Percentiles rank a stretch among this genome's conserved stretches.
These are phyloP conservation scores for Drosophila littoralis DNA, from an alignment of 1,140 invertebrate genomes.

Conservation along the genomic window DNA sequence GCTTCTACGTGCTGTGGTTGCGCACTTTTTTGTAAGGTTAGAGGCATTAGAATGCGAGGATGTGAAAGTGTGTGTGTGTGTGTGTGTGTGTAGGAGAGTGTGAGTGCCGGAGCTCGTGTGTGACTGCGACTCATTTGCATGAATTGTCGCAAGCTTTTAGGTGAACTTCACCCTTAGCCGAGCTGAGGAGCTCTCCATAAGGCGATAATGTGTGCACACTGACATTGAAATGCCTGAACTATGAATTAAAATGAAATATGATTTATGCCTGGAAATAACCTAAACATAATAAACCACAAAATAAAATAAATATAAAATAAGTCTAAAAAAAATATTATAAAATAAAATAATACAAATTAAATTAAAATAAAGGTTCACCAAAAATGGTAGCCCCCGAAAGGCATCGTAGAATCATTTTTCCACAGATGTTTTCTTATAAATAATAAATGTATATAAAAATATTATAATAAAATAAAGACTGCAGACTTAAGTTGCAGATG, in stretches of 20 bases:
- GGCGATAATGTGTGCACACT: constrained; percentile 59
- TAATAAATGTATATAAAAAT: too few relatives aligned
- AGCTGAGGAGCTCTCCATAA: constrained; percentile 12
- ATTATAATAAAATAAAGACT: too few relatives aligned
- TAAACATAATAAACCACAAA: too few relatives aligned
- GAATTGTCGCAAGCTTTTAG: constrained; percentile 80
- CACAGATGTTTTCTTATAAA: too few relatives aligned
- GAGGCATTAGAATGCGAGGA: constrained; percentile 41
- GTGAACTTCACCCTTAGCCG: constrained; percentile 58
- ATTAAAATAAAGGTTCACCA: too few relatives aligned
- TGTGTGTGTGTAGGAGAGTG: constrained; percentile 37
- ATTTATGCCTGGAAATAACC: too few relatives aligned
- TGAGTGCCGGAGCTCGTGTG: constrained; percentile 35
- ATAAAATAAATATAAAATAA: background rate
- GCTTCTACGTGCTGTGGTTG: constrained; percentile 70
- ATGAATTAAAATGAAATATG: background rate
- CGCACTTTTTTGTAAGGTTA: constrained; percentile 72
- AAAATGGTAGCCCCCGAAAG: too few relatives aligned
- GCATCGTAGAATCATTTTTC: too few relatives aligned
- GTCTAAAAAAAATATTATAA: background rate
- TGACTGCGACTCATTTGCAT: constrained; percentile 78
- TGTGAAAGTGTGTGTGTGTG: constrained; percentile 21
- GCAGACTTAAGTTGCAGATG: too few relatives aligned
- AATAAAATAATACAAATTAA: background rate
- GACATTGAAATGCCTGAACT: background rate